phyloP scores from a whole-genome alignment of 1,140 invertebrate species.

The Rhopalosiphum maidis region DNA sequence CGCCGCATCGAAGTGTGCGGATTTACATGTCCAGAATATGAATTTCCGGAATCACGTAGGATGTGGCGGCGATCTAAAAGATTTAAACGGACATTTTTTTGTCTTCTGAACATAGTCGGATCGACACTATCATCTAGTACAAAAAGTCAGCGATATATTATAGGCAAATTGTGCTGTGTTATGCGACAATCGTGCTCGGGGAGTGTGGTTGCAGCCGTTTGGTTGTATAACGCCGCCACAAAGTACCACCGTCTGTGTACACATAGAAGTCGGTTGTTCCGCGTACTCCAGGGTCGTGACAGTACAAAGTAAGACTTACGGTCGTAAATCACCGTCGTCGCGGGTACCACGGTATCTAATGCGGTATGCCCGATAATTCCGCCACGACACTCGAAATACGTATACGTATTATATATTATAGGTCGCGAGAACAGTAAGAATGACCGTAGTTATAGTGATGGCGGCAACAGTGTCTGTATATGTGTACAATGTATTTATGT shows the following conservation, averaged over 20 bases:
- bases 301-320: neutral
- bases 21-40: neutral
- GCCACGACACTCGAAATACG: neutral
- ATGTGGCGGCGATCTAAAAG: neutral
- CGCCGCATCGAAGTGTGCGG: too few species aligned
- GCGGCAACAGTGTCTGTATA: neutral
- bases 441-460: neutral
- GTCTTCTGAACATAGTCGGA: neutral
- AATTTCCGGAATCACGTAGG: too few species aligned
- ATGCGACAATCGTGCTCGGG: neutral
- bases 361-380: neutral
- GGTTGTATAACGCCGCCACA: neutral
- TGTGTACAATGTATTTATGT: neutral
- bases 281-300: neutral
- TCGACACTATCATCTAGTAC: neutral
- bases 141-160: neutral
- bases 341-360: neutral
- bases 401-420: neutral
- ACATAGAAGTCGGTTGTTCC: neutral
- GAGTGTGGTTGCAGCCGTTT: neutral
- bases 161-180: neutral
- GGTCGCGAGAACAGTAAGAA: neutral
- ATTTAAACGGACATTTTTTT: neutral
- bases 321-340: neutral
- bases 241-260: too few species aligned